phyloP scores from a whole-genome alignment of 1,140 invertebrate genomes.

The Micrasema minimum region DNA sequence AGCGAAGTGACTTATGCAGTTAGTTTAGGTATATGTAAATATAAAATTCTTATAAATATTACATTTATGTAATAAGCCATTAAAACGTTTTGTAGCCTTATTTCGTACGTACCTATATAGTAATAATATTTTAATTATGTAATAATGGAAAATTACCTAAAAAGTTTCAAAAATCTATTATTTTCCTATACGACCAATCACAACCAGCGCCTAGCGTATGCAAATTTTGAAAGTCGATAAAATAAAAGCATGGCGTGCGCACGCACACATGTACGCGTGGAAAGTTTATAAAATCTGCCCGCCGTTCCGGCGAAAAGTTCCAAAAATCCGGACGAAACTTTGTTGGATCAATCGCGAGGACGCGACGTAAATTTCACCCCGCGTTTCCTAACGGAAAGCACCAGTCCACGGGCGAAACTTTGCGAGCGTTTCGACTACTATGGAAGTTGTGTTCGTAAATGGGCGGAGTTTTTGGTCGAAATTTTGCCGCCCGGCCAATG shows the following conservation, averaged over 20 bases:
- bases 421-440: constrained; percentile 22
- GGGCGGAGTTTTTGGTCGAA: constrained; percentile 54
- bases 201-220: constrained; percentile 13
- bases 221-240: constrained; percentile 50
- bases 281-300: constrained; percentile 44
- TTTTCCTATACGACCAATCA: constrained; percentile 2
- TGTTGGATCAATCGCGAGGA: constrained; percentile 34
- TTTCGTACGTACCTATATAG: too few species aligned
- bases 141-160: too few species aligned
- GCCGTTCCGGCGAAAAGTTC: constrained; percentile 36
- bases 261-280: constrained; percentile 4
- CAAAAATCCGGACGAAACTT: constrained; percentile 40
- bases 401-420: constrained; percentile 28
- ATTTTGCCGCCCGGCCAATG: constrained; percentile 53
- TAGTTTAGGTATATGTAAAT: too few species aligned
- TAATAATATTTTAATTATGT: too few species aligned
- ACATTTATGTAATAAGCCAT: too few species aligned
- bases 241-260: constrained; percentile 49
- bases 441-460: constrained; percentile 32
- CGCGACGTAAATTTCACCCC: constrained; percentile 7
- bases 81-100: too few species aligned
- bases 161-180: too few species aligned
- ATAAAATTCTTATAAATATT: too few species aligned
- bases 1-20: too few species aligned
- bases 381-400: background rate